phyloP scores from a whole-genome alignment of 2,113 vertebrate species.

The Dasyprocta punctata region DNA sequence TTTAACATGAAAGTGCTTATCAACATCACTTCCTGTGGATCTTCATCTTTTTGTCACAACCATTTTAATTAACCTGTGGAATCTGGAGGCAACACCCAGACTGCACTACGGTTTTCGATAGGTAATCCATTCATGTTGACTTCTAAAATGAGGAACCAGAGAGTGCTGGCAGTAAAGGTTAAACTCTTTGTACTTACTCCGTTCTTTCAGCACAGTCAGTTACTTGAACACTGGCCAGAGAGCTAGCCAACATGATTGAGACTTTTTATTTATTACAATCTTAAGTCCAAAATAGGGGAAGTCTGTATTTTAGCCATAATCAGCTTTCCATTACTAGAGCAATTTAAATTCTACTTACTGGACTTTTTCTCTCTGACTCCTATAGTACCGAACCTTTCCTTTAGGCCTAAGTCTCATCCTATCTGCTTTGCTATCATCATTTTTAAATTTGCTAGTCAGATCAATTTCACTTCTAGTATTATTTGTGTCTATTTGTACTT shows the following conservation, averaged over 20 bases:
- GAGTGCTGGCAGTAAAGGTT: not conserved
- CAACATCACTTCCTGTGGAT: not conserved
- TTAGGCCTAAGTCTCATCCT: not conserved
- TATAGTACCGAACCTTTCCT: fast-evolving
- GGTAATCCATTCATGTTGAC: not conserved
- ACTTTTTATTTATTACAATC: too few relatives aligned
- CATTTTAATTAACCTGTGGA: not conserved
- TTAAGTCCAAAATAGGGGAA: not conserved
- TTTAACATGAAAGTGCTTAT: not conserved
- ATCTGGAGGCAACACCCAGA: not conserved
- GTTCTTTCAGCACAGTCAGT: not conserved
- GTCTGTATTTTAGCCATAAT: not conserved
- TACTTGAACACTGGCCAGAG: not conserved
- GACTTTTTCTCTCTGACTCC: not conserved
- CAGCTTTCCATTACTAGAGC: not conserved
- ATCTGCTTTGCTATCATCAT: not conserved
- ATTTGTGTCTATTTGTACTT: not conserved
- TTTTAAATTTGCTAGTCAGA: not conserved
- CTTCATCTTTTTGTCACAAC: not conserved
- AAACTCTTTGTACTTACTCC: not conserved
- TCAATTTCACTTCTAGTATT: not conserved
- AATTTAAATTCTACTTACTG: not conserved
- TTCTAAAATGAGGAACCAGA: not conserved
- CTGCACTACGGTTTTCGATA: not conserved
- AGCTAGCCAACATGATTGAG: not conserved